phyloP scores from a whole-genome alignment of 2,888 invertebrate species.

The Orthosia incerta region DNA sequence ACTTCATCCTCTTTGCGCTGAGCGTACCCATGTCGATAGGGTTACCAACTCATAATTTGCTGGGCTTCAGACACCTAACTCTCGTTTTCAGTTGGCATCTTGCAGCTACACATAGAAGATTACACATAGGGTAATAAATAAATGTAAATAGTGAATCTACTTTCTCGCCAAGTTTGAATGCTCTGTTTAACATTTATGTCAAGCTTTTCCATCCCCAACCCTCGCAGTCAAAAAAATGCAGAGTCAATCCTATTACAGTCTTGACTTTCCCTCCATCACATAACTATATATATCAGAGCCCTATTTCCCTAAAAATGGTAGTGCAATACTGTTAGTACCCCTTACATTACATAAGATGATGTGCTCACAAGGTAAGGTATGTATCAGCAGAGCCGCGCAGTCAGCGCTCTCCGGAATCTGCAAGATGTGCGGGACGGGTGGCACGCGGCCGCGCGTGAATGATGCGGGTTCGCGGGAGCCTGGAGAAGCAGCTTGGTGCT shows the following conservation, averaged over 20 bases:
- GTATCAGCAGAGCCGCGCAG: constrained; percentile 40
- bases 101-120: too few species aligned
- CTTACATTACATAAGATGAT: constrained; percentile 16
- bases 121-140: too few species aligned
- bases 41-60: too few species aligned
- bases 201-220: not conserved
- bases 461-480: constrained; percentile 15
- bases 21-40: too few species aligned
- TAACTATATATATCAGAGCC: constrained; percentile 37
- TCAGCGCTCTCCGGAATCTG: constrained; percentile 35
- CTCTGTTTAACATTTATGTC: too few species aligned
- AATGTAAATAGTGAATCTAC: too few species aligned
- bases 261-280: constrained; percentile 2
- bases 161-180: too few species aligned
- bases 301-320: constrained; percentile 22
- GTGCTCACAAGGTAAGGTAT: constrained; percentile 14
- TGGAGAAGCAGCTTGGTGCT: constrained; percentile 4
- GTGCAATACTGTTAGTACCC: constrained; percentile 23
- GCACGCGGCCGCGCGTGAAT: constrained; percentile 35
- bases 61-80: too few species aligned
- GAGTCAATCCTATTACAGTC: not conserved
- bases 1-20: too few species aligned
- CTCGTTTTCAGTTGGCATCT: too few species aligned
- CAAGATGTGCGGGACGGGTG: constrained; percentile 1
- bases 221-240: not conserved